A percentile compares a stretch with the other conserved stretches of the same genome.
Conservation (phyloP, 92 coral and sea anemone species). For the Palythoa heliodiscus region DNA sequence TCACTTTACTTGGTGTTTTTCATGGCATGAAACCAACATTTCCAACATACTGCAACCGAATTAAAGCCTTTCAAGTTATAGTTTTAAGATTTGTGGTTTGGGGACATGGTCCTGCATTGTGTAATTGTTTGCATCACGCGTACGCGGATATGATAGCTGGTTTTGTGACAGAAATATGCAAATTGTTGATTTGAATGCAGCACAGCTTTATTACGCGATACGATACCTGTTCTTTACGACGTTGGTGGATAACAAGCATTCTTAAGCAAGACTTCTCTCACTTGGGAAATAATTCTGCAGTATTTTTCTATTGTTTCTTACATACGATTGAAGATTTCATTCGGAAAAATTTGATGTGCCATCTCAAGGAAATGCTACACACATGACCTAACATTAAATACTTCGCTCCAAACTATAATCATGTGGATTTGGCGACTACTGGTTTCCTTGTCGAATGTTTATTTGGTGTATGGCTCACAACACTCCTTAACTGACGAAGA, state of each 20-base stretch:
- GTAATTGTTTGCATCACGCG: background rate
- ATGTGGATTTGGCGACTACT: slow-evolving; percentile 5
- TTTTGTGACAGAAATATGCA: slow-evolving; percentile 36
- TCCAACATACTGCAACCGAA: background rate
- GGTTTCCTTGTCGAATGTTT: background rate
- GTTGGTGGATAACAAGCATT: slow-evolving; percentile 24
- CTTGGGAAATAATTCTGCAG: slow-evolving; percentile 9
- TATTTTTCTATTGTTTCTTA: background rate
- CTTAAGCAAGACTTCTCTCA: slow-evolving; percentile 16
- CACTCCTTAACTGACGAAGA: slow-evolving; percentile 31
- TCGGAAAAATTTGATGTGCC: background rate
- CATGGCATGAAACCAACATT: slow-evolving; percentile 4
- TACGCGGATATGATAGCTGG: background rate
- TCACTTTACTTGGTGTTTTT: slow-evolving; percentile 19
- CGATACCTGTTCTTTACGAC: background rate
- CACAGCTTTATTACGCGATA: background rate
- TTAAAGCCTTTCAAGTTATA: background rate
- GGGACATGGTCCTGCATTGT: background rate
- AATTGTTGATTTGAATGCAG: background rate
- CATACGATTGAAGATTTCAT: background rate
- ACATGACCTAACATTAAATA: background rate
- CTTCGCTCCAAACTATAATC: background rate
- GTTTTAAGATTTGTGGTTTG: background rate
- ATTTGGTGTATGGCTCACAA: background rate
- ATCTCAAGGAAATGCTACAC: background rate